phyloP scores from a whole-genome alignment of 1,140 invertebrate species.

The Diploscapter pachys region DNA sequence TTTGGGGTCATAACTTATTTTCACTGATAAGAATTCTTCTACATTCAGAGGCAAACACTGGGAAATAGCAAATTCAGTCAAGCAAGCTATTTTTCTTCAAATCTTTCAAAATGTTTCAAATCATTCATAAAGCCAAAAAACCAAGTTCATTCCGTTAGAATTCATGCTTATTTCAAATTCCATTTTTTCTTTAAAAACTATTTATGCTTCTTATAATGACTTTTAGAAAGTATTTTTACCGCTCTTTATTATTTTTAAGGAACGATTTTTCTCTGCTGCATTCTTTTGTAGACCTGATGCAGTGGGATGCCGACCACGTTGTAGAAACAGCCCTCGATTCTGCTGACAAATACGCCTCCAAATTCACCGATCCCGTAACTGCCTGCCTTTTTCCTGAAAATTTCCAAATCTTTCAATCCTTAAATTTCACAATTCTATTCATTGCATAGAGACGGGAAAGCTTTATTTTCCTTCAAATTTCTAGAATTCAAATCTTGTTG shows the following conservation, averaged over 20 bases:
- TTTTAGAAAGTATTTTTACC: constrained; percentile 16
- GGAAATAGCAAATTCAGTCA: too few relatives aligned
- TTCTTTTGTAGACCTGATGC: constrained; percentile 61
- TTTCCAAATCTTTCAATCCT: not conserved
- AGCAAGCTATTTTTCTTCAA: too few relatives aligned
- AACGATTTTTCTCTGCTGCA: constrained; percentile 1
- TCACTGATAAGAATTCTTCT: too few relatives aligned
- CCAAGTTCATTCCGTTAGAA: too few relatives aligned
- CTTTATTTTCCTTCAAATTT: constrained; percentile 6
- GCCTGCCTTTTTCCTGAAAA: constrained; percentile 80
- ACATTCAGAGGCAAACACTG: too few relatives aligned
- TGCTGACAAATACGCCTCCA: constrained; percentile 77
- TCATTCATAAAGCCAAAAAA: too few relatives aligned
- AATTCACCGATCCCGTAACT: constrained; percentile 82
- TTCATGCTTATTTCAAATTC: too few relatives aligned
- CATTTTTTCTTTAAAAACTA: too few relatives aligned
- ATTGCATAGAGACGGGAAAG: not conserved
- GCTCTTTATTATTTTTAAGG: not conserved
- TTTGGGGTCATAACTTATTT: too few relatives aligned
- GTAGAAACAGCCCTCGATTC: constrained; percentile 84
- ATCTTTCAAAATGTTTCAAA: too few relatives aligned
- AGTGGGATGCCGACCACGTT: constrained; percentile 90
- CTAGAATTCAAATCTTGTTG: not conserved
- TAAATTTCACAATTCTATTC: too few relatives aligned
- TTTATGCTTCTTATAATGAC: too few relatives aligned